Evolutionary conservation across 2,797 vertebrate genomes (phyloP), one percentile per base, ranked within the genome.

Genomic region (Acanthopagrus latus): DNA sequence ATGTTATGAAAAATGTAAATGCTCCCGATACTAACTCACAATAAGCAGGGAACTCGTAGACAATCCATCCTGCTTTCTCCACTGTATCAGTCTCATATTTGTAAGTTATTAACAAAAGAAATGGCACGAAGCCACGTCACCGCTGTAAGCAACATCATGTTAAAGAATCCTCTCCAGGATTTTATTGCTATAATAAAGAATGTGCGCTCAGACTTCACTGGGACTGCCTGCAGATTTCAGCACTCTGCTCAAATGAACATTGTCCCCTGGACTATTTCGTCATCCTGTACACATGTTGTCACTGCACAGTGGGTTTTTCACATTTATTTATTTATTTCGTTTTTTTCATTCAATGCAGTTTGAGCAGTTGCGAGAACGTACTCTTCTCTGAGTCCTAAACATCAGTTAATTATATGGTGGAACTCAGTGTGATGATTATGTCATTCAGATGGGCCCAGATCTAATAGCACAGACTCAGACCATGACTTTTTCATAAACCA

Each of bases 401-500:
- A 74, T 54, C 33, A 74, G 43, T 63, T 55, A 21, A 62, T 57
- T 14, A 57, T 59, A 59, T 41, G n/a, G 11, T 33, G 23, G 56
- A 48, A 59, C 58, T 33, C 47, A 54, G 71, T 72, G 67, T 69
- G 46, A 74, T 65, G 33, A 52, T 73, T 64, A 60, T 46, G 65
- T 71, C 59, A 71, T 47, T 71, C 52, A 67, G 48, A 69, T 48
- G 64, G 59, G n/a, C 13, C 62, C 73, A 29, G 62, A 66, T 66
- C 43, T 51, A n/a, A 79, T 81, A 62, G 76, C 50, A 25, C 55
- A 78, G 66, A 70, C 74, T 78, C 84, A 84, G 86, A 77, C 84
- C 65, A 57, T 85, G 89, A 79, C 82, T 87, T 84, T 86, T 86
- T 81, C 72, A 84, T 86, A 89, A 79, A 76, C 84, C 85, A 75